A percentile compares a stretch with the other conserved stretches of the same genome.
phyloP scores from a whole-genome alignment of 2,113 vertebrate species.

The Scophthalmus maximus region DNA sequence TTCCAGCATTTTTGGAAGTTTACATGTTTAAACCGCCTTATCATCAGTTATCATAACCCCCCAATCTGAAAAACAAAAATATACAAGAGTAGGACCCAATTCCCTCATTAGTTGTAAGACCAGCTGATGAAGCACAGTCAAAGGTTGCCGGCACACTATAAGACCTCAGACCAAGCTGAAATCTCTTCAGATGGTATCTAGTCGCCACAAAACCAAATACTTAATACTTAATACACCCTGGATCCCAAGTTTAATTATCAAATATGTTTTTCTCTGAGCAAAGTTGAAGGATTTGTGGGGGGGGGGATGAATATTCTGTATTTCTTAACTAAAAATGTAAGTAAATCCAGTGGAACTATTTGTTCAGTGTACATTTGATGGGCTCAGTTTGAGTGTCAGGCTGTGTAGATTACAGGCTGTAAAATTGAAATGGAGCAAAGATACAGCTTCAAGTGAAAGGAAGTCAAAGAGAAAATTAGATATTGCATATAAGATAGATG shows the following conservation, averaged over 20 bases:
- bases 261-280: background rate
- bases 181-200: constrained; percentile 14
- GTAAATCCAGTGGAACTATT: too few species aligned
- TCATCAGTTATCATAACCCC: constrained; percentile 17
- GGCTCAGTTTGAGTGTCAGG: constrained; percentile 6
- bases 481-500: background rate
- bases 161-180: constrained; percentile 1
- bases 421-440: constrained; percentile 8
- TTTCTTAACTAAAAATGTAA: background rate
- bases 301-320: background rate
- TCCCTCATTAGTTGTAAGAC: constrained; percentile 17
- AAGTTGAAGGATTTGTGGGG: background rate
- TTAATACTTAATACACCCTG: background rate
- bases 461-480: constrained; percentile 9
- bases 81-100: background rate
- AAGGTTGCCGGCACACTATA: constrained; percentile 6
- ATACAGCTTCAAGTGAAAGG: constrained; percentile 19
- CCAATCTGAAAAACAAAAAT: background rate
- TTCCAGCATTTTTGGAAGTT: constrained; percentile 6
- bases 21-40: constrained; percentile 12
- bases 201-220: constrained; percentile 3
- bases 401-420: constrained; percentile 2
- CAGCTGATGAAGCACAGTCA: constrained; percentile 15
- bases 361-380: too few species aligned
- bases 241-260: constrained; percentile 9